phyloP scores from a whole-genome alignment of 30 jellyfish, hydroid and myxozoan species.

The Clytia hemisphaerica region DNA sequence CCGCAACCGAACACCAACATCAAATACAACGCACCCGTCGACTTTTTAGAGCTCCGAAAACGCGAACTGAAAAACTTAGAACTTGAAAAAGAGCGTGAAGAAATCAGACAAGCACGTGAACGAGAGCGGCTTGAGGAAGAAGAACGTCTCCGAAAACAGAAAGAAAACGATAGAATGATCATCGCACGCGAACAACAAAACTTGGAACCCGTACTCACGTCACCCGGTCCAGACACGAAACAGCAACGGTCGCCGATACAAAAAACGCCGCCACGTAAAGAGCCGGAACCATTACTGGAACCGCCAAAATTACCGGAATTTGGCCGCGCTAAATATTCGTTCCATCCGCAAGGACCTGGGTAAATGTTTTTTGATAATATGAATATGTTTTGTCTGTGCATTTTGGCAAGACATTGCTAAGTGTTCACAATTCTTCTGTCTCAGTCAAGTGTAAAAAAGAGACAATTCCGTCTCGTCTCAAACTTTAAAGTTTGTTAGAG shows the following conservation, averaged over 20 bases:
- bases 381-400: too few species aligned
- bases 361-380: background rate
- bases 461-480: too few species aligned
- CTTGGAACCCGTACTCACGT: background rate
- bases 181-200: conserved; percentile 47
- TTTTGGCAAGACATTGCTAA: too few species aligned
- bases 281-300: background rate
- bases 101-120: conserved; percentile 58
- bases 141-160: conserved; percentile 29
- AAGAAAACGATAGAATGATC: conserved; percentile 45
- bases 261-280: background rate
- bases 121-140: conserved; percentile 45
- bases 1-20: conserved; percentile 13
- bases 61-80: conserved; percentile 30
- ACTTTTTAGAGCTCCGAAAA: conserved; percentile 71
- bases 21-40: conserved; percentile 80
- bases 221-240: conserved; percentile 20
- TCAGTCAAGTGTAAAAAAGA: background rate
- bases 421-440: background rate
- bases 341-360: conserved; percentile 39
- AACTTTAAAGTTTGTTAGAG: too few species aligned
- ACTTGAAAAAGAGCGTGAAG: conserved; percentile 26
- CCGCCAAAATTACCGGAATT: background rate
- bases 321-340: conserved; percentile 24
- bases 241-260: background rate